Evolutionary conservation across 2,113 vertebrate species (phyloP), one percentile per base, ranked within the genome.

Genomic region (Catharus minimus): DNA sequence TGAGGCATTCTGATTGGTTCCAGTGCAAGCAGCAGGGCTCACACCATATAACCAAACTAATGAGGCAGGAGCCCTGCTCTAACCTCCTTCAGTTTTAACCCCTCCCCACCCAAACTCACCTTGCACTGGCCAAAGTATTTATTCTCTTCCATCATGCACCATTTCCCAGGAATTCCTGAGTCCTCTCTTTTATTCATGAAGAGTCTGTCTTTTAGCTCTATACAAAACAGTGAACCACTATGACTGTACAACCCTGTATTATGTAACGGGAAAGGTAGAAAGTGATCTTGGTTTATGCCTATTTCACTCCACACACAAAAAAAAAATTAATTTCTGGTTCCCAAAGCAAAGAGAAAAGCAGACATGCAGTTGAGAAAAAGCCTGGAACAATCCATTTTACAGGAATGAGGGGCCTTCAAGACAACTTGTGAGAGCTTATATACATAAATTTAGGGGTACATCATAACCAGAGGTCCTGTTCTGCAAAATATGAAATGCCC

Each of bases 391-490:
- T 30, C 16, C 84, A 36, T 23, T 49, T 89, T 46, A 38, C 20
- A 55, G 43, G 28, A 77, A 26, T 30, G 41, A 38, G 33, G 47
- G 14, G 6, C 43, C 81, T 83, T 73, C 1, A 8, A 77, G 56
- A 49, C 10, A 26, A 15, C 8, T 28, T 8, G 0, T 66, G 28
- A 77, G 60, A 66, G 19, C 20, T 68, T 68, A 19, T 28, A 7
- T 28, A 4, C 1, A 0, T 24, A 43, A 68, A n/a, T 39, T 16
- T 36, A 28, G 32, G 10, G 20, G 5, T 0, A 1, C 15, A 19
- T 77, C 41, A 5, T 10, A n/a, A 41, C 36, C n/a, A 44, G 64
- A 8, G 18, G 16, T 56, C 18, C 7, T 58, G 7, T 58, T 82
- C 23, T 38, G 44, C 73, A 46, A 39, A 68, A 79, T 64, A 60